Base-by-base conservation (phyloP, 1,140 invertebrate species). In the Branchinecta lindahli region DNA sequence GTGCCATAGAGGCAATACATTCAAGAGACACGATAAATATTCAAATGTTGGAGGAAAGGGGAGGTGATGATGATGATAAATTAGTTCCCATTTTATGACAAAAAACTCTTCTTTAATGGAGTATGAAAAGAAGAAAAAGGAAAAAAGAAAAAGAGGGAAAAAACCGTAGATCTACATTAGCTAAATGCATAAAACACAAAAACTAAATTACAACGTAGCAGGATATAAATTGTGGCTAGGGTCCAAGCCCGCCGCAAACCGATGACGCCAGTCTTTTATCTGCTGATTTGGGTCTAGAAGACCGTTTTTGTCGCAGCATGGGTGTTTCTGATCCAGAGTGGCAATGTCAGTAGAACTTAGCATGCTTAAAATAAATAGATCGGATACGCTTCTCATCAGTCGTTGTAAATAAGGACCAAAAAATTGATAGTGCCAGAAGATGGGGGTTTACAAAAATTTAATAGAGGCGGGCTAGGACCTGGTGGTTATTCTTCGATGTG, bases 241-340 rank as follows among this genome's bases (percentile, higher is more conserved):
- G n/a, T 52, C 47, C 47, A 52, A 52, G 47, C 47, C 9, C 47
- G n/a, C 47, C n/a, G 47, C 47, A 52, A 52, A 52, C 47, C 47
- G n/a, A 52, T 52, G 9, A 52, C n/a, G 47, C 47, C 47, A 52
- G n/a, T 52, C 47, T 52, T 52, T 52, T 52, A 52, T n/a, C 47
- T n/a, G n/a, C 47, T 52, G 47, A 52, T 9, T 9, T 52, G 47
- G 47, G 9, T 52, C 47, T 52, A n/a, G 9, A n/a, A 52, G 47
- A 52, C 47, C n/a, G n/a, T 52, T 52, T 52, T 52, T 52, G 9
- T 52, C 47, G n/a, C 47, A 52, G n/a, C 47, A 52, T 52, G 47
- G n/a, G 47, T 52, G n/a, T 52, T 52, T 52, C 47, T 52, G n/a
- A 52, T 52, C 47, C 47, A 52, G n/a, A 52, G 47, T 52, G 47